These are phyloP conservation scores for Meteorus colon DNA, from an alignment of 2,888 invertebrate species.

Conservation along the genomic window DNA sequence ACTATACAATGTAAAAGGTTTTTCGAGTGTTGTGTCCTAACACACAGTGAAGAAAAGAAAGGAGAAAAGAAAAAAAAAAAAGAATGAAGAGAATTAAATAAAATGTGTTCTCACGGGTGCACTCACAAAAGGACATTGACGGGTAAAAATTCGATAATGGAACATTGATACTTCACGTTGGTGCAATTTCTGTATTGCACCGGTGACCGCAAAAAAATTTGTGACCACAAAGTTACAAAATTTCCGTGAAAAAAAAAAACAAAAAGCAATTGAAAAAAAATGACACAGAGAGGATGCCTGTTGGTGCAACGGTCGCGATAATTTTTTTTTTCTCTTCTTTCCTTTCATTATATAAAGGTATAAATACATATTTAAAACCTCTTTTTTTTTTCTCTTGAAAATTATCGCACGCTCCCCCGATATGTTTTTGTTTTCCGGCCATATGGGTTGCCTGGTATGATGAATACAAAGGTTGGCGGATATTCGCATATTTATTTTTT, in stretches of 20 bases:
- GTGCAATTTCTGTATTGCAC: constrained; percentile 21
- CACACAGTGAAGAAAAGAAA: too few relatives aligned
- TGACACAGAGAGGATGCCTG: too few relatives aligned
- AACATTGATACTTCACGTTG: constrained; percentile 22
- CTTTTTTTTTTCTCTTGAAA: neutral
- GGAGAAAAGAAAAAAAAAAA: too few relatives aligned
- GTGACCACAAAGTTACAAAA: constrained; percentile 64
- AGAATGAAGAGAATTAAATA: neutral
- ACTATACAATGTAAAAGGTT: neutral
- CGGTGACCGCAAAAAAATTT: constrained; percentile 42
- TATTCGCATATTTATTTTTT: constrained; percentile 15
- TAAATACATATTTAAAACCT: neutral
- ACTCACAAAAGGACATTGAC: constrained; percentile 38
- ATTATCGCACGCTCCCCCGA: neutral
- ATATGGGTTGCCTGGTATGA: neutral
- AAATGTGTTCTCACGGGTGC: constrained; percentile 22
- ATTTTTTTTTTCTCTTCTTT: neutral
- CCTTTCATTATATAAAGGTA: neutral
- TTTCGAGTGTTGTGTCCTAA: neutral
- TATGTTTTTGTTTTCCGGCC: constrained; percentile 8
- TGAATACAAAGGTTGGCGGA: constrained; percentile 37
- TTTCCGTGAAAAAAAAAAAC: constrained; percentile 56
- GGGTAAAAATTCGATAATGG: constrained; percentile 5
- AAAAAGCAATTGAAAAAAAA: neutral
- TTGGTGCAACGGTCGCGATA: constrained; percentile 4